These are phyloP conservation scores for Ernsta delagoae DNA, from an alignment of 2,888 invertebrate species.

Conservation along the genomic window DNA sequence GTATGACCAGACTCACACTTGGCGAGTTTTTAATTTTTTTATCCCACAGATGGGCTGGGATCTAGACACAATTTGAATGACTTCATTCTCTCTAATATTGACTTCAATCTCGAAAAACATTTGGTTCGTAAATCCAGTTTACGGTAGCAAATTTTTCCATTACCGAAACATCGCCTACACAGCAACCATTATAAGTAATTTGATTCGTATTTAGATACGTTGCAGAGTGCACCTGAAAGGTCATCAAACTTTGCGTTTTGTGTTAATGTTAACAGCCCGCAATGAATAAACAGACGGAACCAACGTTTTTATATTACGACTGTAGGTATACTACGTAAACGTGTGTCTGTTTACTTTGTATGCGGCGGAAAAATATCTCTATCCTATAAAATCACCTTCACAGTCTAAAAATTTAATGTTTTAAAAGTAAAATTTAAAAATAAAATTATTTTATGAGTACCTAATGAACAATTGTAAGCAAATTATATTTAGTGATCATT, in stretches of 20 bases:
- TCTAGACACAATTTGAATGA: no score
- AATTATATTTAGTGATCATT: no score
- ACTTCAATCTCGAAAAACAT: neutral
- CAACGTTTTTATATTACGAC: conserved; percentile 32
- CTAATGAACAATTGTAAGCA: no score
- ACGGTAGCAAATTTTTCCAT: conserved; percentile 11
- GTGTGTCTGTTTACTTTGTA: neutral
- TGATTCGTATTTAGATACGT: conserved; percentile 36
- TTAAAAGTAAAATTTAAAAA: neutral
- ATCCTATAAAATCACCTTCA: neutral
- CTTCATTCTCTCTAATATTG: no score
- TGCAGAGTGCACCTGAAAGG: conserved; percentile 46
- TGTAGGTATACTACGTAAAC: conserved; percentile 9
- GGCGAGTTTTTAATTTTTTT: no score
- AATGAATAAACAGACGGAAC: conserved; percentile 50
- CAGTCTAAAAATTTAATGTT: no score
- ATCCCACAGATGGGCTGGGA: no score
- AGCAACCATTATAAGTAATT: conserved; percentile 26
- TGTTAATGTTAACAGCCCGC: conserved; percentile 51
- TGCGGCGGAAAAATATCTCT: conserved; percentile 1
- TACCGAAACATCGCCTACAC: conserved; percentile 1
- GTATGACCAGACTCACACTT: no score
- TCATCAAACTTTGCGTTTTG: conserved; percentile 49
- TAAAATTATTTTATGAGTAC: no score
- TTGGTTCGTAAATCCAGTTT: neutral